Evolutionary conservation across 2,888 invertebrate genomes (phyloP), one percentile per base, ranked within the genome.

Genomic region (Ferdinandea cuprea): DNA sequence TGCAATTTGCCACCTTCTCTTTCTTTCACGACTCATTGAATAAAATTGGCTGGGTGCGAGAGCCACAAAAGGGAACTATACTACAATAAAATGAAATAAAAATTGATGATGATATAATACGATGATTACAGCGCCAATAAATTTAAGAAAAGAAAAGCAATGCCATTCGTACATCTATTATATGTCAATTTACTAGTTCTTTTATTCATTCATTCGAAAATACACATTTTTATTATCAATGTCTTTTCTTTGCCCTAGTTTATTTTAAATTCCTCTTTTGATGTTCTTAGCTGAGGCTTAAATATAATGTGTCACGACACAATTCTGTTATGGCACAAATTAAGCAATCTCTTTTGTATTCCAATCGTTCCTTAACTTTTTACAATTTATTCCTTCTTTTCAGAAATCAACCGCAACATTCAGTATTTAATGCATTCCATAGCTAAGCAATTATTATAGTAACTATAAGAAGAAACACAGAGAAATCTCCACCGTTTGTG

Each of bases 381-480:
- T 71, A n/a, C 6, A 28, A 9, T 21, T 37, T 52, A 11, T 9
- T 15, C 37, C 3, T 25, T 48, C 21, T 37, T 25, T 59, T 71
- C 65, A 83, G 81, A 72, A 32, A 83, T 32, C 66, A 77, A 77
- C 71, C 54, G 54, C 61, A 77, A 83, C 77, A 78, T 83, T 77
- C 76, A 81, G 81, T 81, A 81, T 77, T 77, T 42, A 44, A 77
- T 81, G 81, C 81, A 81, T 77, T 72, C 81, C 81, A 81, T 77
- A 77, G 66, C 52, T 61, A 77, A 77, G 63, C 65, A 72, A 54
- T 44, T 80, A 58, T 59, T 54, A 65, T 71, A 81, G 76, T 68
- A 58, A 63, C 32, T 25, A 65, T 37, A 44, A 46, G 32, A 25
- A 28, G 58, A 50, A 15, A 19, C 37, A 32, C 19, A 46, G 21